phyloP scores from a whole-genome alignment of 2,797 vertebrate genomes.

The Sphenopsis melanotis region DNA sequence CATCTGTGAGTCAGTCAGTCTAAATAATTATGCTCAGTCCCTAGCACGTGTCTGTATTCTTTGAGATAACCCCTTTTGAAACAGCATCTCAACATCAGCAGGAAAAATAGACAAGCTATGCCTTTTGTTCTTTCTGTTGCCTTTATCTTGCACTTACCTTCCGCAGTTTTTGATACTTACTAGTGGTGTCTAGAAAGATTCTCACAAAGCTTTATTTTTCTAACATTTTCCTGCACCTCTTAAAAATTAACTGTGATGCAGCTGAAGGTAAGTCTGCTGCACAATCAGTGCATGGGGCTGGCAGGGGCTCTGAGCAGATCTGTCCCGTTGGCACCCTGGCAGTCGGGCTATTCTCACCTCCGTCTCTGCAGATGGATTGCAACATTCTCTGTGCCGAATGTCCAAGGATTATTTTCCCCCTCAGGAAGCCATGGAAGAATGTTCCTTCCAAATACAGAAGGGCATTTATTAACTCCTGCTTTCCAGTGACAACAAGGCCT shows the following conservation, averaged over 20 bases:
- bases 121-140: not conserved
- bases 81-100: not conserved
- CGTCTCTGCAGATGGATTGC: not conserved
- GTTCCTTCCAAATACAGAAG: not conserved
- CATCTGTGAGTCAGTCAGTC: constrained; percentile 13
- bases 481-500: not conserved
- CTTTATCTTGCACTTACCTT: not conserved
- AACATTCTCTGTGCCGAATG: not conserved
- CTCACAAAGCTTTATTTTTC: not conserved
- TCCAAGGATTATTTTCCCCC: not conserved
- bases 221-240: not conserved
- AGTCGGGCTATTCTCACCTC: not conserved
- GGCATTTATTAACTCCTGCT: not conserved
- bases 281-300: not conserved
- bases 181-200: not conserved
- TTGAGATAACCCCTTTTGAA: not conserved
- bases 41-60: not conserved
- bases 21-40: not conserved
- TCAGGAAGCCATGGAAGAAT: not conserved
- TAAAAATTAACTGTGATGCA: not conserved
- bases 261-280: not conserved
- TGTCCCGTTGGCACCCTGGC: not conserved
- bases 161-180: not conserved
- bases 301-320: not conserved
- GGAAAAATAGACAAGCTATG: not conserved